A percentile compares a stretch with the other conserved stretches of the same genome.
These are phyloP conservation scores for Gallinago undulata DNA, from an alignment of 2,113 vertebrate species.

Conservation along the genomic window DNA sequence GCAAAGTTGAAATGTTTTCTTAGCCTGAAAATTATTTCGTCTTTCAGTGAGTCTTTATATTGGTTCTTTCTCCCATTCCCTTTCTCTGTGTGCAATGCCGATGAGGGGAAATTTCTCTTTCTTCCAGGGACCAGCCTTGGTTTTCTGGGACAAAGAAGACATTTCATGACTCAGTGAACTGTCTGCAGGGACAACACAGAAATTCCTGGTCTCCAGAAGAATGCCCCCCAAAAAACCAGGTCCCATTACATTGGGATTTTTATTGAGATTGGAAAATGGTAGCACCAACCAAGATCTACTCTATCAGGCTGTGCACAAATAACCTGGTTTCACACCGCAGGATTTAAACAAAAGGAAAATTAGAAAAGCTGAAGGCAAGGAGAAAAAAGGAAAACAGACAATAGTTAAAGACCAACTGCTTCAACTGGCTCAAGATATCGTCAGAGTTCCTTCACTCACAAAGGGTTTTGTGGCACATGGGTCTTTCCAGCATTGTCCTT, in stretches of 20 bases:
- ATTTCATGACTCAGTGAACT: neutral
- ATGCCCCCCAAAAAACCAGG: neutral
- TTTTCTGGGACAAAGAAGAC: neutral
- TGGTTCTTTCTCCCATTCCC: conserved; percentile 8
- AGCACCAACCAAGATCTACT: neutral
- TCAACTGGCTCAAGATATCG: neutral
- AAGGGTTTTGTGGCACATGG: too few species aligned
- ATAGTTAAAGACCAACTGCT: neutral
- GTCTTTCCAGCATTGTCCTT: neutral
- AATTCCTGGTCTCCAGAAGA: neutral
- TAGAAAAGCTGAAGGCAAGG: neutral
- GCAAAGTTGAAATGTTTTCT: conserved; percentile 58
- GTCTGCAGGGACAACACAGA: neutral
- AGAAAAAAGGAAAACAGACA: neutral
- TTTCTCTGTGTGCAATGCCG: neutral
- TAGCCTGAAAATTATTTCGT: conserved; percentile 64
- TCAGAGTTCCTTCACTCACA: neutral
- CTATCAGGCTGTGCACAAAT: neutral
- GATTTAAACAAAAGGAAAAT: neutral
- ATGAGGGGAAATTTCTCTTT: neutral
- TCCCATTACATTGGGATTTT: neutral
- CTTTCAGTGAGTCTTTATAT: conserved; percentile 1
- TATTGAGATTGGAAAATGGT: neutral
- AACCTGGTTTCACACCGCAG: neutral
- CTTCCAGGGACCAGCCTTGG: neutral